Evolutionary conservation across 2,113 vertebrate species (phyloP).

Genomic region (Tiliqua scincoides): DNA sequence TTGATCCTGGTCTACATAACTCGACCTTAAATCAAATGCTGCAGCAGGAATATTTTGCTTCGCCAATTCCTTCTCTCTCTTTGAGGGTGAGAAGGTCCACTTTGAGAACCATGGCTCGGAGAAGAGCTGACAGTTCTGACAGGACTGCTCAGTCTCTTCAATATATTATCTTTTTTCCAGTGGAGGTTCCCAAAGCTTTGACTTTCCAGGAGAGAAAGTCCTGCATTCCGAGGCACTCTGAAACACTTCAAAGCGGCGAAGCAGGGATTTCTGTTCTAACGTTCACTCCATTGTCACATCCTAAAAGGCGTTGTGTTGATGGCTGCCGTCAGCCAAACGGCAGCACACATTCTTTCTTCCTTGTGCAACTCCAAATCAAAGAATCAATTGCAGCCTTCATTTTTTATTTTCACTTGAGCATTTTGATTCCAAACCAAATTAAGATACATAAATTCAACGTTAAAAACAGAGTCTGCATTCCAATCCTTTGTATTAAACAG

Average conservation of each 20-base stretch:
- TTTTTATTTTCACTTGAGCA: constrained; percentile 31
- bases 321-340: constrained; percentile 1
- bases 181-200: not conserved
- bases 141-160: not conserved
- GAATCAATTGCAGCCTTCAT: constrained; percentile 46
- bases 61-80: not conserved
- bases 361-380: constrained; percentile 1
- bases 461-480: constrained; percentile 63
- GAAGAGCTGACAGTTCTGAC: not conserved
- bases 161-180: not conserved
- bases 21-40: not conserved
- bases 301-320: constrained; percentile 23
- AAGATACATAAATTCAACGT: constrained; percentile 66
- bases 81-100: not conserved
- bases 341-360: constrained; percentile 6
- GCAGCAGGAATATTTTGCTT: not conserved
- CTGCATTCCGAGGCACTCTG: constrained; percentile 1
- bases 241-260: not conserved
- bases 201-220: not conserved
- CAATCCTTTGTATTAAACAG: constrained; percentile 72
- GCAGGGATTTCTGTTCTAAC: not conserved
- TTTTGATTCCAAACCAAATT: constrained; percentile 65
- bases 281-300: not conserved
- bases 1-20: not conserved
- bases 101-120: not conserved